These are phyloP conservation scores for Climacteris rufus DNA, from an alignment of 2,113 vertebrate species.

Conservation along the genomic window DNA sequence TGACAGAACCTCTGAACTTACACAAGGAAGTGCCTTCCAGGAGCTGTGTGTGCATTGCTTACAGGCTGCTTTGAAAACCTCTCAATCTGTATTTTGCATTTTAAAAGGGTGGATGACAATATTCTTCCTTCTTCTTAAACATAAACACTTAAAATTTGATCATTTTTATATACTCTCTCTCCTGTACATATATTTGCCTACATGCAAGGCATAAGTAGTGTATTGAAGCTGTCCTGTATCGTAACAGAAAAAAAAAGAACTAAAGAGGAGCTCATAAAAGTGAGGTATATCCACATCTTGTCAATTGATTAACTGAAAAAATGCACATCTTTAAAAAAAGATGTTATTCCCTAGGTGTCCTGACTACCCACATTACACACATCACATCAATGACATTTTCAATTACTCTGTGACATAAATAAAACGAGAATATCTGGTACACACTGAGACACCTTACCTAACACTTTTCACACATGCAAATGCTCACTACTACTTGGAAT, in stretches of 20 bases:
- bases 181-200: background rate
- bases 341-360: background rate
- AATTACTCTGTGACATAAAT: background rate
- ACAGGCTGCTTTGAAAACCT: background rate
- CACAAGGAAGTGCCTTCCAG: background rate
- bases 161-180: background rate
- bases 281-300: background rate
- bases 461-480: background rate
- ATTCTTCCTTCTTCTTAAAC: background rate
- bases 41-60: rapidly evolving
- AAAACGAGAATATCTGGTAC: background rate
- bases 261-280: background rate
- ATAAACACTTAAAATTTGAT: background rate
- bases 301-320: background rate
- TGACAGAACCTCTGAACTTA: background rate
- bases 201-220: background rate
- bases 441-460: background rate
- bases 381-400: background rate
- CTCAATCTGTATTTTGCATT: background rate
- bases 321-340: background rate
- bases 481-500: background rate
- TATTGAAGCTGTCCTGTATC: background rate
- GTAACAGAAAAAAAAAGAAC: background rate
- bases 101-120: background rate
- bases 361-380: background rate